Conservation (phyloP, 1,140 invertebrate genomes). For the Cotesia typhae region DNA sequence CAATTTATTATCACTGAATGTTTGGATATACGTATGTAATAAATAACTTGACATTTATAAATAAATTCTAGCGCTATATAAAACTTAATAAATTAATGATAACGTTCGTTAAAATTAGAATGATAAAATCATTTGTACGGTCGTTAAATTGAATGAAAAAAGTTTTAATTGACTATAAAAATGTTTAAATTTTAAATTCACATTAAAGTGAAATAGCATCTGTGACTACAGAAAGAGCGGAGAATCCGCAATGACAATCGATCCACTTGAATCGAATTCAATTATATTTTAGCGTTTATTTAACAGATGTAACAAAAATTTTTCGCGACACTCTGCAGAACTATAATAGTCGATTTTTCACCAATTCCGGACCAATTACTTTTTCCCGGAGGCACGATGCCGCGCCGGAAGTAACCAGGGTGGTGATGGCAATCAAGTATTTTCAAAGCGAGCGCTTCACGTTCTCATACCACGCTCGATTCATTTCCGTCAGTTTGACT, state of each 20-base stretch:
- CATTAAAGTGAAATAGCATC: too few relatives aligned
- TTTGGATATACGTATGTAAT: too few relatives aligned
- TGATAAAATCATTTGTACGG: too few relatives aligned
- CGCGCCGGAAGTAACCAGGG: conserved; percentile 9
- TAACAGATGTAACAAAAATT: conserved; percentile 13
- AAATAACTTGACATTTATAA: background rate
- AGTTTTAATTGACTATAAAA: conserved; percentile 2
- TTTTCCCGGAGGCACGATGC: conserved; percentile 20
- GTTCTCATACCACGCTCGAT: conserved; percentile 38
- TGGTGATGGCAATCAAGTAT: conserved; percentile 25
- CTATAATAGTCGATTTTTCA: conserved; percentile 46
- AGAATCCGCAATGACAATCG: too few relatives aligned
- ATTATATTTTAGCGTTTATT: conserved; percentile 7
- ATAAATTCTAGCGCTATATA: background rate
- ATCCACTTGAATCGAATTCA: background rate
- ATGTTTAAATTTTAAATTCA: background rate
- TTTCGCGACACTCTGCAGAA: background rate
- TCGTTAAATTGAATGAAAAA: too few relatives aligned
- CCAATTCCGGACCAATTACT: conserved; percentile 47
- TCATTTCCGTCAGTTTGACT: conserved; percentile 51
- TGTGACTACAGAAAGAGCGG: too few relatives aligned
- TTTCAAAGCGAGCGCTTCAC: background rate
- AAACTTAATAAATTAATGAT: conserved; percentile 5
- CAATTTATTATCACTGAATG: too few relatives aligned
- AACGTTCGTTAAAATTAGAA: background rate